Evolutionary conservation across 1,140 invertebrate genomes (phyloP).

Genomic region (Neomicropteryx cornuta): DNA sequence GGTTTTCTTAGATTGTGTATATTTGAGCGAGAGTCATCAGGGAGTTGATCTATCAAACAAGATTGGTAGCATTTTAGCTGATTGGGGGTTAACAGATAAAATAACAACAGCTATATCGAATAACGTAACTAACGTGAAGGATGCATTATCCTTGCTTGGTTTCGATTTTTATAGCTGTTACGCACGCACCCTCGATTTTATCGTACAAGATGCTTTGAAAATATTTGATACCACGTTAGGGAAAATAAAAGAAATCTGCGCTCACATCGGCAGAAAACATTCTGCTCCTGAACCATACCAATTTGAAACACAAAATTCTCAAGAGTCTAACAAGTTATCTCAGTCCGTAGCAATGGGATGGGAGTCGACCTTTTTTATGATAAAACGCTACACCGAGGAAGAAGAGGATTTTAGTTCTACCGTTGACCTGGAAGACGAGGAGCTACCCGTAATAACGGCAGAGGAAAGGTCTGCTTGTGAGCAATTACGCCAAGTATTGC

Average conservation of each 20-base stretch:
- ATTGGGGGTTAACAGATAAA: too few species aligned
- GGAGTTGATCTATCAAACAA: too few species aligned
- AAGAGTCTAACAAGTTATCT: slow-evolving; percentile 17
- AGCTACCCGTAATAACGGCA: slow-evolving; percentile 8
- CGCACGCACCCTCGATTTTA: slow-evolving; percentile 17
- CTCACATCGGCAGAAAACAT: slow-evolving; percentile 19
- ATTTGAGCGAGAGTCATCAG: too few species aligned
- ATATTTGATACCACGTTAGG: slow-evolving; percentile 7
- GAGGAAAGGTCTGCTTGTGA: slow-evolving; percentile 14
- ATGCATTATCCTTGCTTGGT: too few species aligned
- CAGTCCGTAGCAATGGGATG: slow-evolving; percentile 14
- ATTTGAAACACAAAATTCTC: slow-evolving; percentile 10
- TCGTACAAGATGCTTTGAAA: slow-evolving; percentile 15
- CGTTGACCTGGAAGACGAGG: too few species aligned
- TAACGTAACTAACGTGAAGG: too few species aligned
- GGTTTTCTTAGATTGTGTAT: too few species aligned
- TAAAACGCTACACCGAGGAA: slow-evolving; percentile 10
- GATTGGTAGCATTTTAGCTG: too few species aligned
- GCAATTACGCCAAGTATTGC: slow-evolving; percentile 14
- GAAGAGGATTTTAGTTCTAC: slow-evolving; percentile 11
- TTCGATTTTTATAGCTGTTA: too few species aligned
- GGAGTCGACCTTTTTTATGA: slow-evolving; percentile 11
- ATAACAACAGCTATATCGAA: too few species aligned
- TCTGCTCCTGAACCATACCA: too few species aligned
- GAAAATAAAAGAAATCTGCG: slow-evolving; percentile 19